These are phyloP conservation scores for Hemicordylus capensis DNA, from an alignment of 2,113 vertebrate species.

Conservation along the genomic window DNA sequence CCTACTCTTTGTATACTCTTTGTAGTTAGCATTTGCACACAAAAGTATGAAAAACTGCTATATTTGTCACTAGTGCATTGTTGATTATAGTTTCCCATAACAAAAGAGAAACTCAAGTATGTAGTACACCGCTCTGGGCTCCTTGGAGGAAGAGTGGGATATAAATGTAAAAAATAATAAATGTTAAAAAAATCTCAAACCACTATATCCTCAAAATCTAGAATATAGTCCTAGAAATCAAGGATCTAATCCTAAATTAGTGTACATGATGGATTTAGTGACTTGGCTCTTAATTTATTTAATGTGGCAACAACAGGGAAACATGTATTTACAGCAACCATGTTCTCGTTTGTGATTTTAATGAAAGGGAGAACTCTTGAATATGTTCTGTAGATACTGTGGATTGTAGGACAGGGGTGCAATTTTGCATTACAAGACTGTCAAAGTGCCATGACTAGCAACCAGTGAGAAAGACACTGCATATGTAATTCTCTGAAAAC, in stretches of 20 bases:
- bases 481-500: conserved; percentile 65
- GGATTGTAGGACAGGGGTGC: neutral
- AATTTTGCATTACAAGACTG: conserved; percentile 26
- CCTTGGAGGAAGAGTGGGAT: too few relatives aligned
- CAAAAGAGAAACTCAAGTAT: too few relatives aligned
- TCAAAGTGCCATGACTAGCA: conserved; percentile 37
- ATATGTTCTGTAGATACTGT: neutral
- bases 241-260: neutral
- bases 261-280: neutral
- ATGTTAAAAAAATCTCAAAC: too few relatives aligned
- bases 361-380: neutral
- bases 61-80: too few relatives aligned
- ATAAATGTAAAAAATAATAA: too few relatives aligned
- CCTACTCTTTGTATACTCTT: too few relatives aligned
- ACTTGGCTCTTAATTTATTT: neutral
- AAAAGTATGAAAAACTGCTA: too few relatives aligned
- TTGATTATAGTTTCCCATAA: too few relatives aligned
- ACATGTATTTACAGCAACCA: too few relatives aligned
- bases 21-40: too few relatives aligned
- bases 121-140: too few relatives aligned
- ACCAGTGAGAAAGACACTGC: conserved; percentile 50
- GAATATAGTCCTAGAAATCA: neutral
- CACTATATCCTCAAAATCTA: too few relatives aligned
- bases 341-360: neutral
- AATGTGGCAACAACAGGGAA: neutral